Evolutionary conservation across 2,113 vertebrate genomes (phyloP), one percentile per base, ranked within the genome.

Genomic region (Oncorhynchus gorbuscha): DNA sequence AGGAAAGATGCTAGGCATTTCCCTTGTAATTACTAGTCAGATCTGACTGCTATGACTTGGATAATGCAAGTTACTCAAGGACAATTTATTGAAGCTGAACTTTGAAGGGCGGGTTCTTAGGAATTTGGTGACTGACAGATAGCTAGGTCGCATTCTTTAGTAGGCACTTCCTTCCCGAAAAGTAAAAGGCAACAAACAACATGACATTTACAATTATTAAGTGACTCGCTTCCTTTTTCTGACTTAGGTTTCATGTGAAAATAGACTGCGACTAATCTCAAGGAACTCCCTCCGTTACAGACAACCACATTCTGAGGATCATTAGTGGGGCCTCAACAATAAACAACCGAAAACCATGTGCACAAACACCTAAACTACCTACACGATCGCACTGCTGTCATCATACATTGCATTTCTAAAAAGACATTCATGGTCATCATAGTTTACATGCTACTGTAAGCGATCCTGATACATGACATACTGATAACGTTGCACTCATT

Each of bases 121-220:
- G 72, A 74, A 62, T 64, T 74, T 49, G 32, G 45, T 26, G 62
- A 28, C 30, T 49, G 28, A 74, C 45, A 28, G 9, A 61, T 48
- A 67, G 14, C 73, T 67, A 18, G n/a, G 62, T 12, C 11, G 16
- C 24, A 74, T 74, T 74, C 35, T 48, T 74, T 49, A 45, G 26
- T 30, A 26, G 62, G 62, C n/a, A n/a, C 30, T 18, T 62, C 62
- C 72, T 74, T 65, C 35, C 72, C 65, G 24, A 35, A 32, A 30
- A 30, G 28, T 66, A 14, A 14, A 32, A 66, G 14, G 14, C 9
- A 16, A 66, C 26, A 4, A 66, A 28, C 24, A 66, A 28, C 22
- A 28, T 12, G 6, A 35, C 35, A 35, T 35, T 8, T 35, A 35
- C 35, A 35, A 35, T 35, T 35, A 35, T 35, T 35, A 35, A 35